Base-by-base conservation (phyloP, 2,888 invertebrate species). In the Parasteatoda lunata region DNA sequence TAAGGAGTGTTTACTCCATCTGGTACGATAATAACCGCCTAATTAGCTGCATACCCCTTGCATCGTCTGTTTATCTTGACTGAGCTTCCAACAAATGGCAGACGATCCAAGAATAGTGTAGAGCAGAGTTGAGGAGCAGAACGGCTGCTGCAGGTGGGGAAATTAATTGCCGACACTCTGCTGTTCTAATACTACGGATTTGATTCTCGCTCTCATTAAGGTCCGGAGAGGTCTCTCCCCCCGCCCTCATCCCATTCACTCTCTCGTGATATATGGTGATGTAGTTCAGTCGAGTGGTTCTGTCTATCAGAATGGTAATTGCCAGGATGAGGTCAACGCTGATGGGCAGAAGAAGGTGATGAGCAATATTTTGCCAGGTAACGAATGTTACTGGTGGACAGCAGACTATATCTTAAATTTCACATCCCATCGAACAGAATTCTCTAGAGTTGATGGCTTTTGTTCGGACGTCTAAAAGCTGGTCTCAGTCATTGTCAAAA, bases 1-100 rank as follows among this genome's bases (percentile, higher is more conserved):
- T 15, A 8, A 68, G 66, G 79, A 79, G 79, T 79, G 71, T 79
- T 79, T 79, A 79, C 79, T 71, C 79, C 79, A 79, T 79, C 79
- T 79, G 79, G 79, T 65, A 70, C 71, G 79, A 79, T 79, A 79
- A 73, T 73, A 73, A 73, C 52, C 72, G 48, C 72, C 52, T 73
- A 73, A 79, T 79, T 79, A 79, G 79, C 72, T 72, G 69, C 52
- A 51, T 71, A 64, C 79, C 65, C 49, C 47, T 47, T 13, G 49
- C 72, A 30, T 48, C 30, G 30, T 77, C 59, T 77, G 64, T 71
- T 65, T 79, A 64, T 78, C 77, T 69, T 66, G 11, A 49, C 69
- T 59, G 45, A 15, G 49, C 51, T 47, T 48, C 51, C 47, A 54
- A 65, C 78, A 78, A 78, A 78, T 70, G 59, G 78, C 78, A 70